A percentile compares a stretch with the other conserved stretches of the same genome.
These are phyloP conservation scores for Thera obeliscata DNA, from an alignment of 2,888 invertebrate species.

Conservation along the genomic window DNA sequence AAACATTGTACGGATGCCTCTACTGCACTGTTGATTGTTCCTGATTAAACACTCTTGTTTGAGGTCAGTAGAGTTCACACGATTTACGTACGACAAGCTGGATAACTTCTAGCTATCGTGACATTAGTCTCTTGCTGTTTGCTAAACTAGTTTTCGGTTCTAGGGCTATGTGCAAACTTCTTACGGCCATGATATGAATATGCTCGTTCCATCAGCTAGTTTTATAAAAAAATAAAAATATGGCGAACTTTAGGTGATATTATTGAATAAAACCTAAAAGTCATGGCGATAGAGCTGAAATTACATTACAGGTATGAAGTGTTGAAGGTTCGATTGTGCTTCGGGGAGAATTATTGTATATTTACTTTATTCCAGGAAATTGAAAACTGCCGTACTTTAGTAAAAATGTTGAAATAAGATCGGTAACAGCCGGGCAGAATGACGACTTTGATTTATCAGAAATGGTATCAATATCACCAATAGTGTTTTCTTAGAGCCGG, in stretches of 20 bases:
- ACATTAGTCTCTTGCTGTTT: background rate
- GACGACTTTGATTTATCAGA: background rate
- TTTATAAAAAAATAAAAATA: too few species aligned
- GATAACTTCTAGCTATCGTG: conserved; percentile 4
- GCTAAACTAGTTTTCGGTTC: background rate
- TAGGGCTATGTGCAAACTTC: too few species aligned
- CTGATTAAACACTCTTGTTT: conserved; percentile 50
- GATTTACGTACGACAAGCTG: conserved; percentile 14
- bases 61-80: conserved; percentile 28
- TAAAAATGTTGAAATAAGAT: conserved; percentile 16
- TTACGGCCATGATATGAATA: too few species aligned
- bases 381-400: conserved; percentile 25
- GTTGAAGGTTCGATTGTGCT: conserved; percentile 25
- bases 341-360: conserved; percentile 28
- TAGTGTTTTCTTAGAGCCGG: too few species aligned
- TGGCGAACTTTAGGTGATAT: background rate
- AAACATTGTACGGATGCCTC: conserved; percentile 39
- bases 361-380: conserved; percentile 31
- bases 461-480: background rate
- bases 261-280: background rate
- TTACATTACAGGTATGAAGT: conserved; percentile 12
- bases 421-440: conserved; percentile 1
- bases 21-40: conserved; percentile 46
- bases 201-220: too few species aligned
- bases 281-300: conserved; percentile 1